Evolutionary conservation across 1,140 invertebrate species (phyloP).

Genomic region (Wasmannia auropunctata): DNA sequence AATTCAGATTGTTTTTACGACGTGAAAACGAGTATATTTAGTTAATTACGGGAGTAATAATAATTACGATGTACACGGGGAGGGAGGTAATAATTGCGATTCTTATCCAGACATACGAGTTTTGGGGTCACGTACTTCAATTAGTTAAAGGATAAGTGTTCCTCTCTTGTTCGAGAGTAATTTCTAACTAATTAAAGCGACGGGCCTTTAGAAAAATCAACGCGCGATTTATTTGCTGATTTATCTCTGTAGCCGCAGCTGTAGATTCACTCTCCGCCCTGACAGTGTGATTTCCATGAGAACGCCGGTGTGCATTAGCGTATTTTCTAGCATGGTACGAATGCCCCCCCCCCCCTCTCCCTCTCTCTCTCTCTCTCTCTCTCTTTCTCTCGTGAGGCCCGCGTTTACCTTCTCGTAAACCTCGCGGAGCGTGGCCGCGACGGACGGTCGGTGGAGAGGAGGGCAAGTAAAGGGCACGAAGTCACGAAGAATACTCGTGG

Average conservation of each 20-base stretch:
- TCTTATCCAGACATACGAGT: neutral
- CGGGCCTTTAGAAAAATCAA: neutral
- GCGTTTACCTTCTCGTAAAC: conserved; percentile 65
- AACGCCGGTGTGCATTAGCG: conserved; percentile 44
- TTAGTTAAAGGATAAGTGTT: neutral
- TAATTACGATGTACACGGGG: neutral
- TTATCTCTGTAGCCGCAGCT: neutral
- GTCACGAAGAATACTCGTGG: conserved; percentile 46
- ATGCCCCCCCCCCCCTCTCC: neutral
- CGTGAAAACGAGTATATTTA: neutral
- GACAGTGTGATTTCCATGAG: conserved; percentile 51
- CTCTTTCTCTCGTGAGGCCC: neutral
- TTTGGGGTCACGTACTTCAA: neutral
- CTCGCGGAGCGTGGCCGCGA: conserved; percentile 58
- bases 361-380: no score
- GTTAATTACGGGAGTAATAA: neutral
- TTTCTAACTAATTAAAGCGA: neutral
- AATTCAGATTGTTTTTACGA: neutral
- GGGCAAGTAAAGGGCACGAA: conserved; percentile 59
- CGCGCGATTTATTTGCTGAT: neutral
- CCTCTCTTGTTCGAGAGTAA: neutral
- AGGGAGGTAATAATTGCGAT: neutral
- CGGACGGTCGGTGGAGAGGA: conserved; percentile 21
- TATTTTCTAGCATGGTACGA: conserved; percentile 44
- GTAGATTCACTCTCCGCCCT: conserved; percentile 17